Evolutionary conservation across 1,140 invertebrate genomes (phyloP), one percentile per base, ranked within the genome.

Genomic region (Akabosia matsudoensis): DNA sequence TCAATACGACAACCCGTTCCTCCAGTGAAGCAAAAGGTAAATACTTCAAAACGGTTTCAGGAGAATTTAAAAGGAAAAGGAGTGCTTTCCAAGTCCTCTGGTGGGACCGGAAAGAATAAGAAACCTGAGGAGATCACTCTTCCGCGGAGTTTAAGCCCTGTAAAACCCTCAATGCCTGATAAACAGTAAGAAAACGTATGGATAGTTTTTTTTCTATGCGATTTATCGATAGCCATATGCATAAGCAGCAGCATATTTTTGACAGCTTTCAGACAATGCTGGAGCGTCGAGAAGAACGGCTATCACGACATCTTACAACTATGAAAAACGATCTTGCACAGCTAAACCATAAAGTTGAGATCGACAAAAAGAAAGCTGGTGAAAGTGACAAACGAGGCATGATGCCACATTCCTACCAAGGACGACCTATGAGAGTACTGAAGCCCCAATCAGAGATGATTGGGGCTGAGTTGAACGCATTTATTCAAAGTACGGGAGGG

Each of bases 401-500:
- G 22, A 67, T 31, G 28, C 7, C 7, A 7, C 3, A 7, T 13
- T 30, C 26, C n/a, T 67, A 67, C 22, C 24, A 67, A 31, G 61
- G 61, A 4, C 24, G 24, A 31, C 61, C 61, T 10, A 28, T 67
- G 24, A 24, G 61, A 2, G 10, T 67, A 3, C 28, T 67, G 61
- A 28, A 67, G 30, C 31, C 61, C 22, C 24, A 67, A 1, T n/a
- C 61, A 7, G 30, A 67, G 61, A 28, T 30, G 28, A 7, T 67
- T 31, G n/a, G 67, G 1, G 56, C 70, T n/a, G 51, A 74, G 33
- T 24, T 78, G n/a, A 78, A 34, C 4, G 74, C 73, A n/a, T 80
- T 78, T 54, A n/a, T 78, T 1, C 79, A 80, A 37, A 26, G 76
- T 26, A 78, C 28, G 26, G 79, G 79, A 22, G 79, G 76, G 16